A percentile compares a stretch with the other conserved stretches of the same genome.
Conservation (phyloP, 2,113 vertebrate species). For the Brachypteracias leptosomus region DNA sequence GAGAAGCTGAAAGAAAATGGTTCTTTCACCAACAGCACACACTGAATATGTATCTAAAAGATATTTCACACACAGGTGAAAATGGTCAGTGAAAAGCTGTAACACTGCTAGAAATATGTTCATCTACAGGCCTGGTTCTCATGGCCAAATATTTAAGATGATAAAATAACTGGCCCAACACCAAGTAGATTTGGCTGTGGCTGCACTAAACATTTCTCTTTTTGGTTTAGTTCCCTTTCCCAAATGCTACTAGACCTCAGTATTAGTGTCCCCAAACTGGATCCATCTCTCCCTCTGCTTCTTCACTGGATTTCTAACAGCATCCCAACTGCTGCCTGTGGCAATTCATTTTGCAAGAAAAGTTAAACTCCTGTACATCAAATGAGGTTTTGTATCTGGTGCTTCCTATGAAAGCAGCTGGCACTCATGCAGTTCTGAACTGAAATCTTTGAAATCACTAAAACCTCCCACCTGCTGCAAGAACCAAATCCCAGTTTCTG, state of each 20-base stretch:
- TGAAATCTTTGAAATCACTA: background rate
- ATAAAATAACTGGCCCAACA: slow-evolving; percentile 53
- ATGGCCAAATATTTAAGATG: slow-evolving; percentile 52
- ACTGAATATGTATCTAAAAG: background rate
- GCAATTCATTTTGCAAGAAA: background rate
- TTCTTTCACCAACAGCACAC: background rate
- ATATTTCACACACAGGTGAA: background rate
- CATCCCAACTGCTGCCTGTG: background rate
- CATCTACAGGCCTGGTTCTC: background rate
- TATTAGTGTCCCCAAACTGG: background rate
- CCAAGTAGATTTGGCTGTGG: background rate
- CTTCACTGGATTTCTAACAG: background rate
- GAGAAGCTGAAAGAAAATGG: background rate
- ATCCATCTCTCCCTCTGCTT: background rate
- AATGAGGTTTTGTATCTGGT: background rate
- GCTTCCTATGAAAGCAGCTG: background rate
- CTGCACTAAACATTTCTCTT: background rate
- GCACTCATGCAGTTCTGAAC: background rate
- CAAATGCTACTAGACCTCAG: background rate
- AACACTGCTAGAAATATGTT: background rate
- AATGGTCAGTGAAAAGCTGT: background rate
- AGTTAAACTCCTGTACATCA: background rate
- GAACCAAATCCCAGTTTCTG: background rate
- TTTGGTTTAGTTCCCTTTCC: background rate
- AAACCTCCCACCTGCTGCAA: background rate